Conservation (phyloP, 2,113 vertebrate genomes). For the Perca fluviatilis region DNA sequence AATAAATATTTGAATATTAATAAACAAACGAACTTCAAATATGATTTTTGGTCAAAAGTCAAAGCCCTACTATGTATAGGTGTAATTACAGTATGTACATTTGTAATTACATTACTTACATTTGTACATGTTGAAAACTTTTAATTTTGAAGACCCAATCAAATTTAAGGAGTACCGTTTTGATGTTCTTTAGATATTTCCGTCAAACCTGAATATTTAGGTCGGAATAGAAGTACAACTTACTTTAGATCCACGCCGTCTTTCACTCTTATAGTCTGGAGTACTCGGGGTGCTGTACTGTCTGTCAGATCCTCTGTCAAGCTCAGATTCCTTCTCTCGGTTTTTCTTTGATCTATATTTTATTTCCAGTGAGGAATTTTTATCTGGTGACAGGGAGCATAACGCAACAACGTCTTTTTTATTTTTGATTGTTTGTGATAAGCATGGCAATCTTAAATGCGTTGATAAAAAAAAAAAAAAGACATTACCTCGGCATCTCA, state of each 20-base stretch:
- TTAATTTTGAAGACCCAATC: background rate
- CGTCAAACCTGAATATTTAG: background rate
- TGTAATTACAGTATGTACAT: too few relatives aligned
- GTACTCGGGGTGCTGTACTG: slow-evolving; percentile 80
- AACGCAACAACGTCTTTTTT: background rate
- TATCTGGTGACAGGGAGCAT: slow-evolving; percentile 75
- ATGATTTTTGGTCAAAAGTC: too few relatives aligned
- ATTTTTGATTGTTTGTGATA: background rate
- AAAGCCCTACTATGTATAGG: too few relatives aligned
- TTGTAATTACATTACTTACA: too few relatives aligned
- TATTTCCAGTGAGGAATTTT: slow-evolving; percentile 89
- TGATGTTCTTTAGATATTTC: background rate
- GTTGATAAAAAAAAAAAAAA: too few relatives aligned
- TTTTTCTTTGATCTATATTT: slow-evolving; percentile 91
- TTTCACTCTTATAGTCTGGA: slow-evolving; percentile 83
- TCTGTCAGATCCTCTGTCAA: slow-evolving; percentile 77
- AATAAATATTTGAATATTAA: too few relatives aligned
- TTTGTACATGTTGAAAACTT: background rate
- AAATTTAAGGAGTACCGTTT: background rate
- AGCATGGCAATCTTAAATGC: background rate
- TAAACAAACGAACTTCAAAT: too few relatives aligned
- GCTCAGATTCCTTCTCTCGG: slow-evolving; percentile 82
- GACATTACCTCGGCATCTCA: slow-evolving; percentile 89
- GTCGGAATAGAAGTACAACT: slow-evolving; percentile 17
- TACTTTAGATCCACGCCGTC: slow-evolving; percentile 84